Conservation (phyloP, 2,797 vertebrate genomes). For the Manis crassicaudata region DNA sequence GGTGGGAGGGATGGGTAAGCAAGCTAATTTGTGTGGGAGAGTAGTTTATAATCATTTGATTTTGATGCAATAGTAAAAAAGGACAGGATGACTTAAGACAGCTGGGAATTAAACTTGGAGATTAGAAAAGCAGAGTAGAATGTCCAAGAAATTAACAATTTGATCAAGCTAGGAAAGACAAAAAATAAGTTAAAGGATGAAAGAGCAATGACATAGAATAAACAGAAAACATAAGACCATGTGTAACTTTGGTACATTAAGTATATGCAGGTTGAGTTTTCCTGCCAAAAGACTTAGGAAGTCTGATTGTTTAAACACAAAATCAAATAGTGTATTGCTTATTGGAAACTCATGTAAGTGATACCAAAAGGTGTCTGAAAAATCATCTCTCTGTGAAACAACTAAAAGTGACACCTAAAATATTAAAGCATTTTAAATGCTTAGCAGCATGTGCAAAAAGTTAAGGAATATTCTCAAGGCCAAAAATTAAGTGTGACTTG, state of each 20-base stretch:
- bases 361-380: background rate
- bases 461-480: background rate
- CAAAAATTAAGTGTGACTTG: background rate
- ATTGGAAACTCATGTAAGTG: background rate
- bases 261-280: background rate
- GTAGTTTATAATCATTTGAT: background rate
- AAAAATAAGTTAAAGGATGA: background rate
- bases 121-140: background rate
- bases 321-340: background rate
- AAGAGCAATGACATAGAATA: background rate
- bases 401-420: background rate
- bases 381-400: background rate
- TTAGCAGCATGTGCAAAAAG: background rate
- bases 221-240: background rate
- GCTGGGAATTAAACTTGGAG: background rate
- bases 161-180: background rate
- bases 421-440: background rate
- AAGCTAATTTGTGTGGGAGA: background rate
- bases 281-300: background rate
- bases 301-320: background rate
- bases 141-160: background rate
- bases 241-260: background rate
- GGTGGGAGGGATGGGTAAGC: background rate
- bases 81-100: background rate
- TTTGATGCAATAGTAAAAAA: background rate